These are phyloP conservation scores for Oryzias woworae DNA, from an alignment of 2,113 vertebrate genomes.

Conservation along the genomic window DNA sequence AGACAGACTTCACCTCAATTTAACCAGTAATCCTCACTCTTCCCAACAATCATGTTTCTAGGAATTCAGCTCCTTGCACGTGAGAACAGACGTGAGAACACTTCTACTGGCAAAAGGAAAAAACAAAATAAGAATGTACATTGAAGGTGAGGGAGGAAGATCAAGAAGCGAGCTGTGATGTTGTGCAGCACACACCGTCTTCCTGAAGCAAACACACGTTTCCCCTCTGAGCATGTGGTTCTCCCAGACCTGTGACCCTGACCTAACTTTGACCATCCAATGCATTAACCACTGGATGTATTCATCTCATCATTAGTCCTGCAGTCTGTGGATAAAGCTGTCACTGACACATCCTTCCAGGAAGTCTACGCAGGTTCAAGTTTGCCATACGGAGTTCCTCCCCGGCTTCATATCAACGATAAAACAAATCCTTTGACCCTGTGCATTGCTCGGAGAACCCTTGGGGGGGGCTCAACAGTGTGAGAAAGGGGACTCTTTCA, in stretches of 20 bases:
- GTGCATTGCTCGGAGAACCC: slow-evolving; percentile 5
- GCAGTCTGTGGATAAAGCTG: slow-evolving; percentile 60
- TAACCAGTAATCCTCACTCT: not conserved
- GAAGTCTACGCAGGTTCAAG: slow-evolving; percentile 39
- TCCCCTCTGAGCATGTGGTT: slow-evolving; percentile 6
- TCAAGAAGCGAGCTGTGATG: slow-evolving; percentile 25
- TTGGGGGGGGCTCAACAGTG: slow-evolving; percentile 13
- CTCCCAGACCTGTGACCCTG: slow-evolving; percentile 32
- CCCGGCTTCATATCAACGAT: slow-evolving; percentile 47
- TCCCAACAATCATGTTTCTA: slow-evolving; percentile 11
- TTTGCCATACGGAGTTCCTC: not conserved
- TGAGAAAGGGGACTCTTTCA: slow-evolving; percentile 32
- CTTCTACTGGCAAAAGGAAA: slow-evolving; percentile 27
- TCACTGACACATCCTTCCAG: slow-evolving; percentile 65
- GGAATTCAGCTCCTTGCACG: slow-evolving; percentile 10
- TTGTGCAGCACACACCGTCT: slow-evolving; percentile 27
- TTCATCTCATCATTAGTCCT: slow-evolving; percentile 26
- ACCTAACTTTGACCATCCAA: slow-evolving; percentile 48
- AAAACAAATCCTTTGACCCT: slow-evolving; percentile 51
- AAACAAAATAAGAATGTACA: slow-evolving; percentile 35
- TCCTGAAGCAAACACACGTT: slow-evolving; percentile 33
- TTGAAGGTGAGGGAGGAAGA: slow-evolving; percentile 32
- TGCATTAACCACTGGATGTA: slow-evolving; percentile 19
- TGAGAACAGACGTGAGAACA: not conserved
- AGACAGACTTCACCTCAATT: not conserved